Evolutionary conservation across 1,140 invertebrate genomes (phyloP).

Genomic region (Aphelenchoides avenae): DNA sequence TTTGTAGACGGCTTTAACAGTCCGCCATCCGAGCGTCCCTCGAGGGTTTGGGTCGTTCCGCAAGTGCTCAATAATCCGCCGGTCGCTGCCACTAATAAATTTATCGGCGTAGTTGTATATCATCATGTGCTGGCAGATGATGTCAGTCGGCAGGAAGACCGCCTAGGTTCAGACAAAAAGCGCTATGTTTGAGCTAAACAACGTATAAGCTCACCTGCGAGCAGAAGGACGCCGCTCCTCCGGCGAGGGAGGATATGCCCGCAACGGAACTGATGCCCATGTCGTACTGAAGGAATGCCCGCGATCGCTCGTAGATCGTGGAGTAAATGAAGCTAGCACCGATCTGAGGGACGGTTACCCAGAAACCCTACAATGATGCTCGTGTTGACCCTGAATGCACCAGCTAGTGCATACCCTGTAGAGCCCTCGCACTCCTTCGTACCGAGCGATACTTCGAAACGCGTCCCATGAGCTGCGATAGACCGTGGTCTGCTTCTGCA

Average conservation of each 20-base stretch:
- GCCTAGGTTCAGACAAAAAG: too few species aligned
- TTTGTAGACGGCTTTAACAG: slow-evolving; percentile 10
- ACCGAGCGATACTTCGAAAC: slow-evolving; percentile 76
- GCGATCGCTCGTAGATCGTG: slow-evolving; percentile 83
- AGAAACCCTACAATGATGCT: slow-evolving; percentile 49
- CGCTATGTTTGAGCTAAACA: too few species aligned
- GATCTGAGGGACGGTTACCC: slow-evolving; percentile 53
- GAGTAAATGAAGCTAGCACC: slow-evolving; percentile 70
- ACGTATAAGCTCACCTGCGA: too few species aligned
- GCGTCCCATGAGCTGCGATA: slow-evolving; percentile 68
- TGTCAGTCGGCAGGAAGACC: slow-evolving; percentile 14
- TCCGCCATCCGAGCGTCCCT: slow-evolving; percentile 6
- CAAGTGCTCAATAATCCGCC: slow-evolving; percentile 1
- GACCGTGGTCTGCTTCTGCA: slow-evolving; percentile 57
- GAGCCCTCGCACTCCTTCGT: slow-evolving; percentile 79
- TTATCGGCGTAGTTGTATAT: slow-evolving; percentile 10
- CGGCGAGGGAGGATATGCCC: slow-evolving; percentile 60
- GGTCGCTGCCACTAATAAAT: slow-evolving; percentile 5
- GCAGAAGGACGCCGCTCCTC: slow-evolving; percentile 81
- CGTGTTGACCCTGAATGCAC: too few species aligned
- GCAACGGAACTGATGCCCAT: slow-evolving; percentile 29
- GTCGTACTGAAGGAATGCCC: slow-evolving; percentile 69
- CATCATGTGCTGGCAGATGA: slow-evolving; percentile 18
- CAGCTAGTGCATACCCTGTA: too few species aligned
- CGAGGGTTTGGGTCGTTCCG: background rate